Percentiles rank a stretch among this genome's conserved stretches.
Evolutionary conservation across 2,113 vertebrate genomes (phyloP).

Genomic region (Cairina moschata): DNA sequence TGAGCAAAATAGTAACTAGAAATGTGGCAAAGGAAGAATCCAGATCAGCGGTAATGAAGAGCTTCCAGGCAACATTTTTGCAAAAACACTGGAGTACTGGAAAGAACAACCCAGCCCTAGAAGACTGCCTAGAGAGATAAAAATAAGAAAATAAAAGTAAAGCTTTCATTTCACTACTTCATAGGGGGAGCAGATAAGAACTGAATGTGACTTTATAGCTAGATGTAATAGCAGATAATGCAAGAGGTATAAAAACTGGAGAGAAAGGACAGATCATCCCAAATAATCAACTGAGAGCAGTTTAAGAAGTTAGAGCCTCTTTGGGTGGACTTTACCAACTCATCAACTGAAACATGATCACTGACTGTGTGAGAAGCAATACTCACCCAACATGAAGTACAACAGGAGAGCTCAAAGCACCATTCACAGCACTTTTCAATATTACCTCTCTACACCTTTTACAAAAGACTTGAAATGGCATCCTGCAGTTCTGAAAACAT

Average conservation of each 20-base stretch:
- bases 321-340: not conserved
- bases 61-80: not conserved
- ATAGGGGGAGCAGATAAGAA: not conserved
- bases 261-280: not conserved
- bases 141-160: not conserved
- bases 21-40: not conserved
- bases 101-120: not conserved
- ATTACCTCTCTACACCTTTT: not conserved
- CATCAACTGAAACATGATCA: not conserved
- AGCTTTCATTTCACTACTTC: not conserved
- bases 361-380: not conserved
- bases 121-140: not conserved
- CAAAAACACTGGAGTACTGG: not conserved
- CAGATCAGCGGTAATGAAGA: not conserved
- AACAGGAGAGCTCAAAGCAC: conserved; percentile 21
- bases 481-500: not conserved
- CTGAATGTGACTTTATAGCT: not conserved
- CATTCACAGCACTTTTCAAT: not conserved
- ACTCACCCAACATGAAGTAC: not conserved
- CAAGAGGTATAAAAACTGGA: not conserved
- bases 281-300: not conserved
- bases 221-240: not conserved
- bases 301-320: not conserved
- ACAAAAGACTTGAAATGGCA: not conserved
- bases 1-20: not conserved